Evolutionary conservation across 2,113 vertebrate species (phyloP), one percentile per base, ranked within the genome.

Genomic region (Hemiprocne comata): DNA sequence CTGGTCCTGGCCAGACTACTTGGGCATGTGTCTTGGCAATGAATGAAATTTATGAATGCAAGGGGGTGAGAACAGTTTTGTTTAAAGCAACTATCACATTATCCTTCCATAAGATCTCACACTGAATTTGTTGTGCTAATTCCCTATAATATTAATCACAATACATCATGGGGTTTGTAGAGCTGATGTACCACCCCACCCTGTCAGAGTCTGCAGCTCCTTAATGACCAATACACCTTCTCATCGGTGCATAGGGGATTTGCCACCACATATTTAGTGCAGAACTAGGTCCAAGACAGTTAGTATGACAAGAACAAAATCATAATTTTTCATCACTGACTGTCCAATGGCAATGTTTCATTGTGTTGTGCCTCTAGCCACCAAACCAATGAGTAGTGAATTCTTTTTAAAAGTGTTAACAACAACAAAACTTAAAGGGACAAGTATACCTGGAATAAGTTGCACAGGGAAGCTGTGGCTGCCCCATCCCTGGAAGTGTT

Each of bases 151-250:
- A 34, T 54, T 50, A 57, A 57, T 25, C 42, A 19, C 18, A 33
- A n/a, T 6, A 23, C 18, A 65, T 7, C 0, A 0, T 6, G 29
- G 51, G 11, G 40, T 38, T 24, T 90, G 18, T 28, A 85, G 48
- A 83, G 28, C 50, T 72, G 50, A 53, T 23, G 13, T 61, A 33
- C 6, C 29, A 69, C 11, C 14, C 20, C 25, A 25, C 5, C 7
- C 8, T 38, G 5, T 6, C 33, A 21, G 17, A 2, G 7, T 21
- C 83, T 42, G 23, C 44, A 71, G 25, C 15, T 75, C 62, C 7
- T 29, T 66, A 17, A 58, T 26, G 10, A 40, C 29, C 0, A 1
- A 53, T 17, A 33, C 4, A 20, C 5, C 9, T 55, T 72, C 29
- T 62, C 9, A 33, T 14, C 23, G 36, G 6, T 4, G 19, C 18